Base-by-base conservation (phyloP, 2,797 vertebrate species). In the Scolopax rusticola region DNA sequence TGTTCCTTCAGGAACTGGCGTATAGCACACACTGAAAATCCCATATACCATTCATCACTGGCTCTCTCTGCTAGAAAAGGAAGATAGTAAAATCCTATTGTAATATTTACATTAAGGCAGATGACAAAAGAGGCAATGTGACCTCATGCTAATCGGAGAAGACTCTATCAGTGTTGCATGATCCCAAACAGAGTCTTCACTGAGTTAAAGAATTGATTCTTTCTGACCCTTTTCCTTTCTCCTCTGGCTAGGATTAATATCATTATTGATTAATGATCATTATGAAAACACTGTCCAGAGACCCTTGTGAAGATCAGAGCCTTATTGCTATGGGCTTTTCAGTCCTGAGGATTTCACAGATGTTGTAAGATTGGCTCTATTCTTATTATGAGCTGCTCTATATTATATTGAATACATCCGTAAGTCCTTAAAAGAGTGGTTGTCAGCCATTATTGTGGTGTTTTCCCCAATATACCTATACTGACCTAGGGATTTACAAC, bases 181-280 rank as follows among this genome's bases (percentile, higher is more conserved):
- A 59, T 43, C 69, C 50, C 41, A 57, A n/a, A 36, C 47, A 89
- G 64, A 69, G 54, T 79, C 53, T 69, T 69, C n/a, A 15, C n/a
- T 43, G 50, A 65, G 41, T 73, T 73, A 64, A 86, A 73, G 47
- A 91, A 82, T 41, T 87, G 21, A 90, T 93, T 95, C 40, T 79
- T 74, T 64, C 64, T 90, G 18, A 40, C 28, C 36, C 25, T 91
- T 84, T 78, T 83, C 27, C 64, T 74, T 90, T 71, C 54, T 33
- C 65, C 71, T 76, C n/a, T 76, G 67, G 59, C 59, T 73, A 59
- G 78, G 59, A 79, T 86, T 87, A 76, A 9, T 65, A 68, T 79
- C 19, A 11, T 48, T 93, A 80, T 57, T 92, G 81, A 94, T 85
- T 89, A 87, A 89, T 51, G 48, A 77, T 89, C 33, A 59, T 79